Evolutionary conservation across 2,113 vertebrate species (phyloP), one percentile per base, ranked within the genome.

Genomic region (Perca flavescens): DNA sequence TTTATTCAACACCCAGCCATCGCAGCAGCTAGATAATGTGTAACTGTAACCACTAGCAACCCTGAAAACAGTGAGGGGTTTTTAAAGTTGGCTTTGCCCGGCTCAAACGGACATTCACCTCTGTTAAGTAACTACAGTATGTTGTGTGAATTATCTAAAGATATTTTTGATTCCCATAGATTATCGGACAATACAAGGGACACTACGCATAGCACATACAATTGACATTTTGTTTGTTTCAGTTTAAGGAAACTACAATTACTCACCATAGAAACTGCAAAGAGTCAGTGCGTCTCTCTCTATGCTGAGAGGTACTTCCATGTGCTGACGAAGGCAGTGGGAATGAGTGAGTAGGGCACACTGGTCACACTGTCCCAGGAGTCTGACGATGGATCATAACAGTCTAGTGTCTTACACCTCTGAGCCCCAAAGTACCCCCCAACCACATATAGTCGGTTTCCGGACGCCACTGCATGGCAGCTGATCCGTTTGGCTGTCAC

Each of bases 231-330:
- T 63, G 53, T 80, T 83, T 83, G 62, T 85, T 69, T 73, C 56
- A 84, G 58, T 81, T 81, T 46, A 63, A 79, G 73, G 49, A 65
- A 67, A 53, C 49, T 84, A 43, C 57, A 90, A 62, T 76, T 72
- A 95, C 95, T 95, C 83, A 96, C 95, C 93, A 46, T 54, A 16
- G 50, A 57, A 71, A 22, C 64, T 25, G 62, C 13, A 21, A 49
- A 43, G 53, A 56, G 58, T 63, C 28, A 40, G 40, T 4, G 47
- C 17, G 15, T 69, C 77, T 49, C 17, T 76, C 88, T 81, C 91
- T 94, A 97, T 1, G 96, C 94, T 2, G 96, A 88, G 82, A 96
- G 96, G 74, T 96, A 96, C 89, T 96, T 97, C 96, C 96, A 97
- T 28, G 96, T 96, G 92, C 96, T 97, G 89, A 97, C 96, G 58